Base-by-base conservation (phyloP, 2,888 invertebrate species). In the Lasioglossum zephyrum region DNA sequence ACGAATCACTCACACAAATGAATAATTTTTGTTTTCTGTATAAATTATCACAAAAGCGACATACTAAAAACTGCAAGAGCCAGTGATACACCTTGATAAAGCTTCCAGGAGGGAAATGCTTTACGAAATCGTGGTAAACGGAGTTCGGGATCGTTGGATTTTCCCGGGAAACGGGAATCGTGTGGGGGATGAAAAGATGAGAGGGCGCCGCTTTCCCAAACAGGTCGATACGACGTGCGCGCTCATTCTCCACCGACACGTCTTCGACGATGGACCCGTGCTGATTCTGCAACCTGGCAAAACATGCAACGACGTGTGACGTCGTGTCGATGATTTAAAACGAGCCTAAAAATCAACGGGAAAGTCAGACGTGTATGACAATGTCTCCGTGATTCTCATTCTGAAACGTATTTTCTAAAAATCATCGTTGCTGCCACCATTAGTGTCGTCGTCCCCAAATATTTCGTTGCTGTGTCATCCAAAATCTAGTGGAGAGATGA, bases 151-250 rank as follows among this genome's bases (percentile, higher is more conserved):
- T 39, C 3, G 13, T 76, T 73, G 36, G 66, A 81, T 78, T 86
- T 86, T 85, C 86, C 77, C 81, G 86, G 80, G 41, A 60, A 75
- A 16, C 13, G 44, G 47, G 16, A 11, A 60, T n/a, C 31, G 18
- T 22, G 60, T 73, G 31, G 83, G 84, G 87, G 87, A 84, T 79
- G 89, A 81, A 84, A 88, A 60, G 85, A 88, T 82, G 78, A 81
- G 87, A 87, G 84, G 79, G 91, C 89, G 91, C 88, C 44, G 79
- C 49, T 60, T 49, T 86, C 16, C 60, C 69, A 84, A 89, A 88
- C 88, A 89, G 92, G 89, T 93, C 93, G 93, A 93, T 93, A 92
- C 86, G 88, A 87, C 82, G 79, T 92, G 92, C 91, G 93, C 93
- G 91, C 90, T 91, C 92, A 90, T 87, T 90, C 89, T 84, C 78